Base-by-base conservation (phyloP, 2,797 vertebrate species). In the Parotocinclus haroldoi region DNA sequence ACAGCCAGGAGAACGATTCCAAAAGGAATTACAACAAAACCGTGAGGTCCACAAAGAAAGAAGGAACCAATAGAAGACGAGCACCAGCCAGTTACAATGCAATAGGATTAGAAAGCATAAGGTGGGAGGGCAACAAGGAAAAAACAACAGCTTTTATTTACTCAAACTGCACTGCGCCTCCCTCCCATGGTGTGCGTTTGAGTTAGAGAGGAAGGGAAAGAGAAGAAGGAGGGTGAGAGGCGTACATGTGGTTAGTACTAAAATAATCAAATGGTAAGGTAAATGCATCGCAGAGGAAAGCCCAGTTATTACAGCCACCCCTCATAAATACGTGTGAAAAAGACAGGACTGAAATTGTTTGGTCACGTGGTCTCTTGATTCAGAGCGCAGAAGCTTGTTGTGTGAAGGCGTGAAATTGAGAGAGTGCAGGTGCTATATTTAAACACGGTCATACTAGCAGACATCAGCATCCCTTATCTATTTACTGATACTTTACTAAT, bases 351-450 rank as follows among this genome's bases (percentile, higher is more conserved):
- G n/a, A 46, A 46, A 12, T 11, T 46, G 45, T n/a, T 1, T 9
- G 52, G 52, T 56, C 19, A 48, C n/a, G 52, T 48, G 51, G 66
- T 55, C 60, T 61, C 44, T 62, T 19, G 60, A 60, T 69, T 61
- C 48, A 58, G 12, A 52, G 48, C 38, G 53, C 18, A n/a, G n/a
- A 5, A 53, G 7, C 16, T 27, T 27, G 14, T n/a, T 56, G 14
- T 45, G 39, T 58, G 42, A 55, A 69, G 65, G 51, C 19, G 36
- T 62, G 52, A 63, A 58, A 46, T 9, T 48, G 49, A 48, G 52
- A 65, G 75, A 44, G 19, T 67, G 68, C 56, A 66, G 64, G 65
- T 68, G 69, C 64, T 72, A 42, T 66, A 66, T 72, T 72, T 72
- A 72, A 19, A 60, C 63, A 55, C 49, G 40, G 62, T 44, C 52